Percentiles rank a stretch among this genome's conserved stretches.
Conservation (phyloP, 2,888 invertebrate species). For the Pyrrhia umbra region DNA sequence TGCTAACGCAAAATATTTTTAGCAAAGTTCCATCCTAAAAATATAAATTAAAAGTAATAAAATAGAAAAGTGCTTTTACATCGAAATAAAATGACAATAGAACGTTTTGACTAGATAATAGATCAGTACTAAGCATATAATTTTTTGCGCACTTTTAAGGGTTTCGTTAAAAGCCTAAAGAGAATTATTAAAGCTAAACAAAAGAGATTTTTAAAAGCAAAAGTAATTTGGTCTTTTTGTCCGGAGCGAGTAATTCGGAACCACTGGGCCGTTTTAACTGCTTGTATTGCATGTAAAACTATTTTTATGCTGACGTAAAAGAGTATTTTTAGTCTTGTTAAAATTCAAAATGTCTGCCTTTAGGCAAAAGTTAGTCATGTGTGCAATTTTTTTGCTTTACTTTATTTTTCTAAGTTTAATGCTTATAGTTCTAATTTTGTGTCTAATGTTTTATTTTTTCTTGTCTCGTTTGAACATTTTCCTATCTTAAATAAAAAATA, state of each 20-base stretch:
- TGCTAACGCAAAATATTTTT: neutral
- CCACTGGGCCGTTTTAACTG: slow-evolving; percentile 25
- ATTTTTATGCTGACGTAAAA: slow-evolving; percentile 35
- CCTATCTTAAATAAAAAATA: too few relatives aligned
- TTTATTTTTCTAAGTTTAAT: neutral
- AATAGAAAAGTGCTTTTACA: slow-evolving; percentile 36
- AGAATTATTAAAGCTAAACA: slow-evolving; percentile 55
- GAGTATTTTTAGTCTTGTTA: slow-evolving; percentile 12
- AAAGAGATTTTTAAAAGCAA: slow-evolving; percentile 53
- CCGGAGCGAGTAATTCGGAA: slow-evolving; percentile 45
- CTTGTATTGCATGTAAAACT: slow-evolving; percentile 46
- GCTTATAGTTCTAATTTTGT: too few relatives aligned
- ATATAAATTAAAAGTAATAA: slow-evolving; percentile 6
- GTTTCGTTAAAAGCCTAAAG: slow-evolving; percentile 50
- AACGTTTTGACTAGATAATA: slow-evolving; percentile 40
- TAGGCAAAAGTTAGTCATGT: slow-evolving; percentile 6
- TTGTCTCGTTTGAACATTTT: too few relatives aligned
- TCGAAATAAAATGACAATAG: slow-evolving; percentile 36
- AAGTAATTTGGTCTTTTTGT: slow-evolving; percentile 58
- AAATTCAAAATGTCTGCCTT: slow-evolving; percentile 13
- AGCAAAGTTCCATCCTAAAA: neutral
- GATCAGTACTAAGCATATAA: slow-evolving; percentile 37
- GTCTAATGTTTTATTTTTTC: neutral
- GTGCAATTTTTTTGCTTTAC: neutral
- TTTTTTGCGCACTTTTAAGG: slow-evolving; percentile 42